A percentile compares a stretch with the other conserved stretches of the same genome.
These are phyloP conservation scores for Ferdinandea cuprea DNA, from an alignment of 2,888 invertebrate species.

Conservation along the genomic window DNA sequence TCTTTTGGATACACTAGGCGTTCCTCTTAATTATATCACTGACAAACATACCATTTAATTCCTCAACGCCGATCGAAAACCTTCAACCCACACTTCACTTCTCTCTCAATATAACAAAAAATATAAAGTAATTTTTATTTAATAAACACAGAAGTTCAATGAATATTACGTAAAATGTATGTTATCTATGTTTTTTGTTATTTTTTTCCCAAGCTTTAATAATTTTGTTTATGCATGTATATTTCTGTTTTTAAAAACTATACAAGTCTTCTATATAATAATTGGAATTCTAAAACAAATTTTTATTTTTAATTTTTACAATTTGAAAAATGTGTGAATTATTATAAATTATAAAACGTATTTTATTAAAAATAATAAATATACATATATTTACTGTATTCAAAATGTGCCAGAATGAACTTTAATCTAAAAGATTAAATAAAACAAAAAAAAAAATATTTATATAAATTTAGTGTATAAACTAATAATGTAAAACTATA, in stretches of 20 bases:
- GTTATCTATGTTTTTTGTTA: not conserved
- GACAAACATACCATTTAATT: too few species aligned
- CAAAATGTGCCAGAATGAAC: slow-evolving; percentile 74
- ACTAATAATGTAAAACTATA: slow-evolving; percentile 18
- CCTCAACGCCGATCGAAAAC: too few species aligned
- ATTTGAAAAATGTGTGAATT: slow-evolving; percentile 41
- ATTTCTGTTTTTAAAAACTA: too few species aligned
- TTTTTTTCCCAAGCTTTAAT: slow-evolving; percentile 39
- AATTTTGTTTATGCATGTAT: not conserved
- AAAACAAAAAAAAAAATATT: slow-evolving; percentile 33
- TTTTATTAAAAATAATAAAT: slow-evolving; percentile 33
- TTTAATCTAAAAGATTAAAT: slow-evolving; percentile 68
- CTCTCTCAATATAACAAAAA: not conserved
- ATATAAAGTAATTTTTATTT: not conserved
- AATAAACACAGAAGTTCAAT: slow-evolving; percentile 1
- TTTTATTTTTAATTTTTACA: not conserved
- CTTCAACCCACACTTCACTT: too few species aligned
- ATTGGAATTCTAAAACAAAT: slow-evolving; percentile 6
- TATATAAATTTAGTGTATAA: slow-evolving; percentile 29
- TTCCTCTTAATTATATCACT: too few species aligned
- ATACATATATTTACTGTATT: slow-evolving; percentile 65
- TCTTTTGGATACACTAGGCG: too few species aligned
- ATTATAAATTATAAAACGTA: slow-evolving; percentile 27
- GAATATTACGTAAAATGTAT: slow-evolving; percentile 3
- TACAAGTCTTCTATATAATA: not conserved